Conservation (phyloP, 1,140 invertebrate genomes). For the Thereuonema tuberculata region DNA sequence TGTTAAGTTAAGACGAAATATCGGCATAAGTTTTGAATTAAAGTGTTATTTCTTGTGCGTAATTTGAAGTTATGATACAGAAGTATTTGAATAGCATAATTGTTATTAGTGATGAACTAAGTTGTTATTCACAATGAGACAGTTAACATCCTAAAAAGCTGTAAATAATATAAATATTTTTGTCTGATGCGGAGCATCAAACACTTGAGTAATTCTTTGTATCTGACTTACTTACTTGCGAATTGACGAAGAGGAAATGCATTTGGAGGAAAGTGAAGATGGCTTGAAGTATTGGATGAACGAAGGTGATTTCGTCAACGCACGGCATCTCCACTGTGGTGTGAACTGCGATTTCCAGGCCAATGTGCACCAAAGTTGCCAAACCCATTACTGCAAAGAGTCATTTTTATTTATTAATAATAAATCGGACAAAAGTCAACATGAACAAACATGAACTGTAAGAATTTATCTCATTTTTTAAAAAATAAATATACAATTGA, state of each 20-base stretch:
- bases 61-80: too few relatives aligned
- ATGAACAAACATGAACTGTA: not conserved
- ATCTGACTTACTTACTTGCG: conserved; percentile 42
- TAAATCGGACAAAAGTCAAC: not conserved
- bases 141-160: too few relatives aligned
- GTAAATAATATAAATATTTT: too few relatives aligned
- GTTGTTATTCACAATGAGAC: too few relatives aligned
- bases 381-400: conserved; percentile 44
- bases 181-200: too few relatives aligned
- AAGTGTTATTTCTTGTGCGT: too few relatives aligned
- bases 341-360: conserved; percentile 47
- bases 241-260: conserved; percentile 54
- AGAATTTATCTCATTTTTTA: not conserved
- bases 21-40: too few relatives aligned
- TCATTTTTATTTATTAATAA: not conserved
- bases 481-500: too few relatives aligned
- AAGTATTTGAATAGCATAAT: too few relatives aligned
- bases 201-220: too few relatives aligned
- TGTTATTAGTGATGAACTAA: too few relatives aligned
- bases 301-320: conserved; percentile 41
- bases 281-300: conserved; percentile 49
- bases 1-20: too few relatives aligned
- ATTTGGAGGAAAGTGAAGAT: conserved; percentile 53
- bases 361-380: conserved; percentile 49
- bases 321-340: conserved; percentile 42